Conservation (phyloP, 2,797 vertebrate species). For the Liparis tanakae region DNA sequence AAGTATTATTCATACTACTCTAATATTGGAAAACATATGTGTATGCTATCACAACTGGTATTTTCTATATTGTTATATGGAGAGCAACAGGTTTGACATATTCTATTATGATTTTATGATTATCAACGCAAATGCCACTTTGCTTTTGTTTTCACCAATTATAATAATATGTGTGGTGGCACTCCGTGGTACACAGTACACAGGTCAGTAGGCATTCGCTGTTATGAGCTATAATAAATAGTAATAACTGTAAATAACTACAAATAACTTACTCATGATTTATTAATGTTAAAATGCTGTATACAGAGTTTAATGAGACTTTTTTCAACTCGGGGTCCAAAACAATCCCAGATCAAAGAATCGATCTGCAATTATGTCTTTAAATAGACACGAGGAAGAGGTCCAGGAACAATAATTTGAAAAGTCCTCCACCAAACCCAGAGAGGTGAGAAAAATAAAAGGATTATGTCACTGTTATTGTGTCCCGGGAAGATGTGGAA, state of each 20-base stretch:
- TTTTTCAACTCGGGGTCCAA: background rate
- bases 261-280: conserved; percentile 7
- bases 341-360: conserved; percentile 6
- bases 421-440: background rate
- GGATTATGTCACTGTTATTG: background rate
- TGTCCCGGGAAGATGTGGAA: background rate
- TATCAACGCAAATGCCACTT: background rate
- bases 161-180: too few species aligned
- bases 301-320: conserved; percentile 12
- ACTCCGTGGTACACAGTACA: too few species aligned
- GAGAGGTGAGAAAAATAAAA: background rate
- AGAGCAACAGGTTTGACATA: too few species aligned
- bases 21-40: too few species aligned
- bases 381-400: conserved; percentile 17
- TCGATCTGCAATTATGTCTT: conserved; percentile 22
- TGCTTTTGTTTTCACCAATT: too few species aligned
- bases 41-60: too few species aligned
- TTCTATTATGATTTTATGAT: background rate
- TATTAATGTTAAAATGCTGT: conserved; percentile 25
- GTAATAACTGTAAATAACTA: background rate
- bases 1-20: too few species aligned
- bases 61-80: too few species aligned
- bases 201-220: too few species aligned
- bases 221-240: too few species aligned
- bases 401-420: conserved; percentile 1